phyloP scores from a whole-genome alignment of 2,888 invertebrate species.

The Agrilus mali region DNA sequence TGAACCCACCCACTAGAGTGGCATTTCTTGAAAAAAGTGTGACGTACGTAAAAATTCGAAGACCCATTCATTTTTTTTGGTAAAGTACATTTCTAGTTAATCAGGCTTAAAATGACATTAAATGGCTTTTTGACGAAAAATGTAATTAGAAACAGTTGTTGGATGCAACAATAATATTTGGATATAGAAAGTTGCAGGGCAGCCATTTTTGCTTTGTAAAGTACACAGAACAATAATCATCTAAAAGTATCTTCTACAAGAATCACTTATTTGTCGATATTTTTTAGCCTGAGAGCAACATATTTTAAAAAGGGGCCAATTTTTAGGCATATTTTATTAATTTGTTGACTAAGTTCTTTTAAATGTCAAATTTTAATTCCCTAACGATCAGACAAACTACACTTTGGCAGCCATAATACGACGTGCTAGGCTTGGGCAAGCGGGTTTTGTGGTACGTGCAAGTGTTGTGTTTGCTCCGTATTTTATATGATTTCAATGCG shows the following conservation, averaged over 20 bases:
- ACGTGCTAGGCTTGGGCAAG: slow-evolving; percentile 33
- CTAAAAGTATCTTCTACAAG: too few species aligned
- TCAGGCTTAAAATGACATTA: not conserved
- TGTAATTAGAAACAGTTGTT: too few species aligned
- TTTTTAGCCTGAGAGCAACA: slow-evolving; percentile 5
- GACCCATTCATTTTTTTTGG: not conserved
- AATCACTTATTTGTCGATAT: too few species aligned
- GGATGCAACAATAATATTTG: too few species aligned
- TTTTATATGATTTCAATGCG: slow-evolving; percentile 36
- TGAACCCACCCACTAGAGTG: not conserved
- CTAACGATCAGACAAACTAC: slow-evolving; percentile 9
- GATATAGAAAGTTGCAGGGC: too few species aligned
- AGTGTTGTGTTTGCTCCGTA: slow-evolving; percentile 34
- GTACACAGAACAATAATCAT: too few species aligned
- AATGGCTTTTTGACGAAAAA: too few species aligned
- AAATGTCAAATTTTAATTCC: slow-evolving; percentile 11
- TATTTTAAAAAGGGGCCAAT: slow-evolving; percentile 12
- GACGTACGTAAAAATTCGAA: not conserved
- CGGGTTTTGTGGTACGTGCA: slow-evolving; percentile 33
- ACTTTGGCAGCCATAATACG: slow-evolving; percentile 32
- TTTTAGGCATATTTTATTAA: slow-evolving; percentile 20
- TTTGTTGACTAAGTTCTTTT: slow-evolving; percentile 9
- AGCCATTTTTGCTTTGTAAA: too few species aligned
- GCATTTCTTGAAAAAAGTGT: not conserved
- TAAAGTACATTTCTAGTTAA: slow-evolving; percentile 1